Evolutionary conservation across 2,888 invertebrate genomes (phyloP), one percentile per base, ranked within the genome.

Genomic region (Idaea straminata): DNA sequence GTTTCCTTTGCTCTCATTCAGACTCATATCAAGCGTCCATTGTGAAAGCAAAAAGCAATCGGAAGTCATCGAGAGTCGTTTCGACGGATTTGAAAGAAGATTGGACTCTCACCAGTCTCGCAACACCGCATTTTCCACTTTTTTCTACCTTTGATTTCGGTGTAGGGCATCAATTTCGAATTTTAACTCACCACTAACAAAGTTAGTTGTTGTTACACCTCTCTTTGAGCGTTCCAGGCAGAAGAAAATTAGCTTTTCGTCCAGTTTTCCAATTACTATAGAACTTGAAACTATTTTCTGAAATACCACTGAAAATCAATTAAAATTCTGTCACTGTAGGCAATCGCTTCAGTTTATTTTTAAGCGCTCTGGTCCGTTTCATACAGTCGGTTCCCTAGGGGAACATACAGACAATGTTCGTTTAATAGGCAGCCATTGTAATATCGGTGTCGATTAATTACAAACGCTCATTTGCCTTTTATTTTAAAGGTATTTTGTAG

Each of bases 341-440:
- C 75, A 77, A 79, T 71, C 70, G 72, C 69, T 67, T 59, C 69
- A 71, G 77, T 82, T 81, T 84, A 81, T 84, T 85, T 85, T 84
- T 81, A 79, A 83, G 76, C 76, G 72, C 75, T 76, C 73, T 75
- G 72, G 72, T 69, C 71, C 78, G 74, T 77, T 79, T 82, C 79
- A 82, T 77, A 72, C 74, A 71, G 69, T 85, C 77, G 78, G 75
- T 77, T 73, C 88, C 83, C 83, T 68, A 62, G 84, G 84, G 88
- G 74, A 68, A 70, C 77, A 81, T 82, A 77, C 73, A 71, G 73
- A 69, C 79, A 78, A 82, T 83, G 83, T 84, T 83, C 83, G 74
- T 82, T 83, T 87, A 88, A 89, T 85, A 82, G 84, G 80, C 78
- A 83, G 82, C 83, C 86, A 87, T 87, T 87, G 86, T 82, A 75